Conservation (phyloP, 2,888 invertebrate species). For the Drosophila paranaensis region DNA sequence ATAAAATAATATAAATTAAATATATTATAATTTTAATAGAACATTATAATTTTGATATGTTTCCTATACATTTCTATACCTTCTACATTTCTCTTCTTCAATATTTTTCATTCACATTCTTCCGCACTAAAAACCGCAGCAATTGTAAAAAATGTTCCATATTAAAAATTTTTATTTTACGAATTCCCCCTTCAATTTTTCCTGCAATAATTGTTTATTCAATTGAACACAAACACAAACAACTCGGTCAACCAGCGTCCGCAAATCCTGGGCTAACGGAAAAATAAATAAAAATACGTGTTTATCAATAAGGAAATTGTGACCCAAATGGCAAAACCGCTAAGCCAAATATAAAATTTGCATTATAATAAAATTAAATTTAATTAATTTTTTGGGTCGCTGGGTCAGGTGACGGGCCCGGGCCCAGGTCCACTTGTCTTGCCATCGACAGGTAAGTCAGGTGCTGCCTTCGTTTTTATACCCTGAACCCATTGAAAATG, state of each 20-base stretch:
- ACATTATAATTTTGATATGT: not conserved
- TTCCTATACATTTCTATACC: not conserved
- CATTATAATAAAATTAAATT: slow-evolving; percentile 65
- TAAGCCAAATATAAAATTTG: slow-evolving; percentile 39
- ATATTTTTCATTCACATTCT: not conserved
- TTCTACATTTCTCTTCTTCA: not conserved
- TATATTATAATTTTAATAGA: too few relatives aligned
- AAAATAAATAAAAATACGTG: slow-evolving; percentile 7
- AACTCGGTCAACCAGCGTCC: not conserved
- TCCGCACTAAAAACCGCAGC: not conserved
- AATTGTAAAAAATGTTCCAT: not conserved
- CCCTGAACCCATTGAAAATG: too few relatives aligned
- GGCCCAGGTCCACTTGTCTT: not conserved
- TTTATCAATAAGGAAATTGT: slow-evolving; percentile 9
- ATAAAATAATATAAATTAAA: too few relatives aligned
- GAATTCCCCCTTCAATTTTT: not conserved
- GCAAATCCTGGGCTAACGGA: not conserved
- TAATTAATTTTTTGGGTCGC: slow-evolving; percentile 75
- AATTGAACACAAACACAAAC: not conserved
- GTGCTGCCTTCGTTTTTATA: slow-evolving; percentile 65
- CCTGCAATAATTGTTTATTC: not conserved
- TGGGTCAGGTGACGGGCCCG: slow-evolving; percentile 53
- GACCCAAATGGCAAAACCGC: slow-evolving; percentile 14
- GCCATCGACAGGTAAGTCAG: slow-evolving; percentile 40
- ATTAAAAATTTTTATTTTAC: too few relatives aligned